Evolutionary conservation across 2,888 invertebrate genomes (phyloP), one percentile per base, ranked within the genome.

Genomic region (Hypercompe scribonia): DNA sequence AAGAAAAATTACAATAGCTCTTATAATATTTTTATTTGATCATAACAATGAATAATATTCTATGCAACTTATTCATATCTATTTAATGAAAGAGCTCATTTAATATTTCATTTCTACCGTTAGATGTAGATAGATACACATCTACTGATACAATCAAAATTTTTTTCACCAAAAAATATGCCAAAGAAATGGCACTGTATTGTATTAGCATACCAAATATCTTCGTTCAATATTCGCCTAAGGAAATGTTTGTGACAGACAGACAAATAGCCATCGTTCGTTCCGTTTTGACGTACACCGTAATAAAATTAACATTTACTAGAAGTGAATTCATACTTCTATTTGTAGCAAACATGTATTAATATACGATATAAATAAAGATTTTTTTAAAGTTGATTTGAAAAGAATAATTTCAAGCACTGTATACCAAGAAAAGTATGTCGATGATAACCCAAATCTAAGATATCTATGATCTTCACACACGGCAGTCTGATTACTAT

Each of bases 391-490:
- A n/a, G n/a, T 11, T 54, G 0, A 24, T 1, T n/a, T n/a, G 24
- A n/a, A 54, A 54, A n/a, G n/a, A 11, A n/a, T 69, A 72, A 65
- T 72, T 74, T 70, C 10, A 39, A 39, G 11, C 39, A 39, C 39
- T 39, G 8, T 39, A 11, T 11, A 11, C 39, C 21, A 15, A 46
- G 4, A 18, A 46, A 46, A 46, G 2, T 24, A 46, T 46, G 18
- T 46, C 46, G 2, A 21, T 15, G 46, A 46, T 46, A 21, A 4
- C 5, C 18, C 4, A 46, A 46, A 42, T 42, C 39, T 2, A 11
- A 42, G 13, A 42, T 15, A 42, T 15, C 5, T 42, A 42, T 42
- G 15, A 42, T 11, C n/a, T n/a, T n/a, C n/a, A n/a, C n/a, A n/a
- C n/a, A n/a, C n/a, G n/a, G n/a, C n/a, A n/a, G n/a, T n/a, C n/a